Evolutionary conservation across 2,113 vertebrate species (phyloP), one percentile per base, ranked within the genome.

Genomic region (Tretioscincus oriximinensis): DNA sequence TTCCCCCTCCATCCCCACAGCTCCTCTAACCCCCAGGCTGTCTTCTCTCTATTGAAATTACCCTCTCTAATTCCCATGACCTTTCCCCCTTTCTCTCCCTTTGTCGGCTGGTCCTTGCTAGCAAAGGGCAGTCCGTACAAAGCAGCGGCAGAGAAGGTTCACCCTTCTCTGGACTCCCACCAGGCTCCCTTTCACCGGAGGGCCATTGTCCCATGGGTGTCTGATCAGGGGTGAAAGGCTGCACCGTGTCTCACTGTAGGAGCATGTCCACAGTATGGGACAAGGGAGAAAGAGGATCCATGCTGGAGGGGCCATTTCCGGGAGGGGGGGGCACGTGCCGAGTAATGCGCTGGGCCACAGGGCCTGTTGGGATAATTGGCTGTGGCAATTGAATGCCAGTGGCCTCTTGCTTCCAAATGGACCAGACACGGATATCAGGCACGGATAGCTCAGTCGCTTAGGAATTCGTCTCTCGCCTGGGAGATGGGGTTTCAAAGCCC

Each of bases 11-110:
- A 31, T 7, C 35, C 8, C 35, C 35, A 41, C 35, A 41, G 35
- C 35, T 41, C 35, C 35, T 41, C 35, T 41, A 41, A 41, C 35
- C 35, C 31, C 2, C 69, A 9, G 86, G 86, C 82, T 70, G 0
- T 0, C 49, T 90, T 80, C 85, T 87, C 88, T 84, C 81, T 24
- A 82, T 88, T 78, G 82, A 54, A 84, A 78, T 85, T 5, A 9
- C 29, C 76, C 79, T 73, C 85, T 0, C 73, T 89, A 89, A 29
- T 91, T 91, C 92, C 91, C 92, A 87, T 90, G 91, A 92, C 92
- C 92, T 88, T 64, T 86, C 21, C 79, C 88, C 81, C 86, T 67
- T 1, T 20, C 75, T 81, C 89, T 88, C 29, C 86, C 81, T 91
- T 93, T 93, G 90, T 91, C 83, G 54, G 1, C 29, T 81, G 85